These are phyloP conservation scores for Cerceris ruficornis DNA, from an alignment of 2,888 invertebrate genomes.

Conservation along the genomic window DNA sequence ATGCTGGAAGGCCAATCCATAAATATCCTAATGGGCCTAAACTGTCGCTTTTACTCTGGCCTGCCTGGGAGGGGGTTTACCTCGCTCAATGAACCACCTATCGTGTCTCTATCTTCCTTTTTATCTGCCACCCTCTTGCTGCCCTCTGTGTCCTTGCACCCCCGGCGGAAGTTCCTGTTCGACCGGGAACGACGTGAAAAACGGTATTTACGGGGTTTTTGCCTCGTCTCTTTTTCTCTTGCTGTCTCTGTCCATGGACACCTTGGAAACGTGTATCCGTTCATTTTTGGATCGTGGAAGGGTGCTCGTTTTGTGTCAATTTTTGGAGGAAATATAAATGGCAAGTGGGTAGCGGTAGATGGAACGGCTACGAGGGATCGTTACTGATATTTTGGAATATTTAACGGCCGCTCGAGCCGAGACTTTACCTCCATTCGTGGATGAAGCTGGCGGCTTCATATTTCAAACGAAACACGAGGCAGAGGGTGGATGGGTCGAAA, in stretches of 20 bases:
- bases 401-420: too few relatives aligned
- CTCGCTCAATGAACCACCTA: conserved; percentile 55
- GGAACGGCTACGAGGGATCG: too few relatives aligned
- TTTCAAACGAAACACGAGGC: too few relatives aligned
- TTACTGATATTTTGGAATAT: too few relatives aligned
- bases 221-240: conserved; percentile 27
- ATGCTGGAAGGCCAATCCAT: conserved; percentile 71
- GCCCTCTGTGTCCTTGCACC: neutral
- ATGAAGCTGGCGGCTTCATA: too few relatives aligned
- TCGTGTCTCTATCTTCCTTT: conserved; percentile 40
- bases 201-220: conserved; percentile 49
- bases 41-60: conserved; percentile 74
- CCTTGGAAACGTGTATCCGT: conserved; percentile 64
- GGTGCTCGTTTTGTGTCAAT: too few relatives aligned
- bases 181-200: conserved; percentile 56
- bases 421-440: too few relatives aligned
- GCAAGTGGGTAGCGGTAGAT: too few relatives aligned
- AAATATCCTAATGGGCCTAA: conserved; percentile 78
- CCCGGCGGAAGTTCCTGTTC: conserved; percentile 52
- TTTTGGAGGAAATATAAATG: too few relatives aligned
- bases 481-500: too few relatives aligned
- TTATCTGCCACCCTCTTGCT: conserved; percentile 27
- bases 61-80: conserved; percentile 52
- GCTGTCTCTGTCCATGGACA: conserved; percentile 31
- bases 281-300: conserved; percentile 29